Base-by-base conservation (phyloP, 2,888 invertebrate genomes). In the Drosophila nr. medialis region DNA sequence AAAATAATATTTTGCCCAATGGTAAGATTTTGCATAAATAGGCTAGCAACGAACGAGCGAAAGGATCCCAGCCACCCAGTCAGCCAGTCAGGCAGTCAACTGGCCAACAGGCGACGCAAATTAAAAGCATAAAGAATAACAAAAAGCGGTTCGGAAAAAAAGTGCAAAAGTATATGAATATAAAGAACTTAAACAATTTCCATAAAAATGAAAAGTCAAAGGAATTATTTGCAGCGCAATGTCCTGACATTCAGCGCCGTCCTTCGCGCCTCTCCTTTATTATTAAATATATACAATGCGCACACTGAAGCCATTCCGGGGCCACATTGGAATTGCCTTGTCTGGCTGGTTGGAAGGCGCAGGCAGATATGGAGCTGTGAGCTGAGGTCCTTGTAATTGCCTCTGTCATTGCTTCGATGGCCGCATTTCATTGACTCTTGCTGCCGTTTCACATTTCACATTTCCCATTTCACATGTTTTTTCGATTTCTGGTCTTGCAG, bases 1-100 rank as follows among this genome's bases (percentile, higher is more conserved):
- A 93, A 86, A 93, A 93, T 89, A 93, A 93, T 91, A 92, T 93
- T 91, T 89, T 93, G 80, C 93, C 93, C 91, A 93, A 92, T 86
- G 93, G 93, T 93, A 92, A 92, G 93, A 91, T 89, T 89, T 78
- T 64, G 86, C 85, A 86, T 83, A 88, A 88, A 77, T 76, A 81
- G 77, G 51, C 61, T 51, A 45, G 45, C 61, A 69, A 24, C 62
- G 30, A 62, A 56, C 50, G 36, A 21, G 10, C 56, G 34, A 70
- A 74, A 72, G 68, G 70, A 66, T 75, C 71, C 75, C 64, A 72
- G 53, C 66, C 70, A 68, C 24, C 58, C 53, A 71, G 18, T 48
- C 38, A 36, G 8, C 32, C n/a, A n/a, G 27, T 27, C 54, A 15
- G 54, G 24, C 54, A 55, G 55, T 38, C 48, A 59, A 59, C 68